Base-by-base conservation (phyloP, 2,797 vertebrate species). In the Rhinella marina region DNA sequence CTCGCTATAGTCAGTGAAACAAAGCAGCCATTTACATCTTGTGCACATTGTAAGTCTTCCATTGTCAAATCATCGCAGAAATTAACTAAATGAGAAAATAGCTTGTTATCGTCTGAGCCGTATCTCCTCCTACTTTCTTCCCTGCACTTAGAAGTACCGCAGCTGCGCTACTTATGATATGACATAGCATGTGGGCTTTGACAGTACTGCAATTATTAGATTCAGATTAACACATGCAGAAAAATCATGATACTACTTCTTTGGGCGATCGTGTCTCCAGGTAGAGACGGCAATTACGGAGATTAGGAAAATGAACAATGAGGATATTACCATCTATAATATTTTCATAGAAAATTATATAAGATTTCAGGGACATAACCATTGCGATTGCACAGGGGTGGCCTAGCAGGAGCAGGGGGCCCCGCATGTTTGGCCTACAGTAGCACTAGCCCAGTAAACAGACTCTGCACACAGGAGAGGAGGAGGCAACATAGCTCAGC, bases 41-140 rank as follows among this genome's bases (percentile, higher is more conserved):
- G 57, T 29, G 64, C 75, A 52, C 70, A 52, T 52, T 59, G 52
- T 56, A 85, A 73, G 68, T 76, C 64, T 80, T 84, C 32, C 78
- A 85, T 82, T 88, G 87, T 88, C 87, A 86, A 32, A 72, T 88
- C 75, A 81, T 80, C 25, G 76, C 78, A 75, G 59, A 76, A 81
- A 88, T 85, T 52, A 85, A 81, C 72, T 83, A 83, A 73, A 87
- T 87, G 32, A 72, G 56, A 87, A 83, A 88, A 88, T 85, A 81
- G 68, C 77, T 81, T 27, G 82, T 88, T 80, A 80, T 68, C 41
- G 32, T 72, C 62, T 23, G 17, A 66, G 84, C 68, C 41, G n/a
- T 86, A 32, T 86, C 83, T 81, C 87, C 87, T 81, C 87, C 83
- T 81, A 85, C 78, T 85, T 85, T 77, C 48, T 72, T 56, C 62